A percentile compares a stretch with the other conserved stretches of the same genome.
phyloP scores from a whole-genome alignment of 2,888 invertebrate genomes.

The Hylaea fasciaria region DNA sequence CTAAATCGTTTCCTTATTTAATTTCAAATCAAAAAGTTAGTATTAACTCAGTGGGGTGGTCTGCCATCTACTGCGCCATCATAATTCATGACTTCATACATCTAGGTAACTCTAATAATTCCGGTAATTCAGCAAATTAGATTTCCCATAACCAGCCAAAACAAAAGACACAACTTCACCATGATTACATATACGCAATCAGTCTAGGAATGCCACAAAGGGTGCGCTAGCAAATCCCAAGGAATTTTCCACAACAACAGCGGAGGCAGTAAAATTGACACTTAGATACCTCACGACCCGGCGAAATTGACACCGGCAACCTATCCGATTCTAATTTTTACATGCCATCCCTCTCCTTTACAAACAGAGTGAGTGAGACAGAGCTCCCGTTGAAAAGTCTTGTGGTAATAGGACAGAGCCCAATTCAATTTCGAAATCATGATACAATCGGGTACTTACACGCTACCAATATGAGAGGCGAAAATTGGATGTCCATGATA shows the following conservation, averaged over 20 bases:
- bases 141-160: slow-evolving; percentile 46
- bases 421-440: slow-evolving; percentile 78
- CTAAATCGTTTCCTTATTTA: not conserved
- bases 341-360: slow-evolving; percentile 43
- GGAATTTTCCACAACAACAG: slow-evolving; percentile 53
- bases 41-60: slow-evolving; percentile 7
- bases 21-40: slow-evolving; percentile 1
- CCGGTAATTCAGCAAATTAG: slow-evolving; percentile 37
- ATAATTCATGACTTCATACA: slow-evolving; percentile 18
- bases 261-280: slow-evolving; percentile 66
- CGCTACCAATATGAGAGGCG: slow-evolving; percentile 81
- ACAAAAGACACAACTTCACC: slow-evolving; percentile 51
- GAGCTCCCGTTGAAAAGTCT: slow-evolving; percentile 32
- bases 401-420: slow-evolving; percentile 62
- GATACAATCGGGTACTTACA: slow-evolving; percentile 73
- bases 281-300: slow-evolving; percentile 56
- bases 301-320: slow-evolving; percentile 67
- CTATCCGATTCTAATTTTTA: slow-evolving; percentile 45
- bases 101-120: slow-evolving; percentile 24
- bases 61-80: slow-evolving; percentile 11
- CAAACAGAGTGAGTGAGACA: slow-evolving; percentile 44
- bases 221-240: slow-evolving; percentile 54
- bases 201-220: slow-evolving; percentile 67
- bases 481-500: slow-evolving; percentile 75
- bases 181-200: slow-evolving; percentile 71